Base-by-base conservation (phyloP, 2,888 invertebrate species). In the Shargacucullia verbasci region DNA sequence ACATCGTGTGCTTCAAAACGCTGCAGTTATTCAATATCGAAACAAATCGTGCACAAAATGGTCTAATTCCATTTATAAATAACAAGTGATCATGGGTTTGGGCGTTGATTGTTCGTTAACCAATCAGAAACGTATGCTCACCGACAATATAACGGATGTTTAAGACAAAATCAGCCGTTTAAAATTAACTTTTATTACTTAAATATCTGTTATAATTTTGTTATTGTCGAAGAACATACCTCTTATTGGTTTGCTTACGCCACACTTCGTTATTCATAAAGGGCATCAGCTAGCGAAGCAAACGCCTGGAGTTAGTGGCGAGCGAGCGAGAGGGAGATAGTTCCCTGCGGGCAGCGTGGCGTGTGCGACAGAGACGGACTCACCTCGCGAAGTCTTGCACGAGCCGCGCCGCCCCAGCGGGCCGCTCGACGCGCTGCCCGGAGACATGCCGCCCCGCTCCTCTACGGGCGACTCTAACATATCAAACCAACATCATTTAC, bases 351-450 rank as follows among this genome's bases (percentile, higher is more conserved):
- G 9, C 10, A 50, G 56, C 56, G 58, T 39, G 47, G 60, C 49
- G 64, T 49, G 79, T 68, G 72, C 45, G 58, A 47, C 57, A 41
- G 59, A 29, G 65, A 47, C 46, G 33, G 7, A 73, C 96, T 94
- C 90, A 98, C 98, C 97, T 96, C 97, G 94, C 76, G 97, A 97
- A 53, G 97, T 97, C 94, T 98, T 98, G 94, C 97, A 98, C 39
- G 97, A 97, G 89, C 97, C 97, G 80, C 97, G 96, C 33, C 98
- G 95, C 61, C 97, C 97, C 70, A 98, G 95, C 73, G 96, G n/a
- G n/a, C n/a, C 95, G 87, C 95, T 95, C 64, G 95, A 94, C 76
- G 95, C 95, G 75, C 96, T 96, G 83, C 96, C 95, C 14, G 97
- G 97, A 0, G 97, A 97, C 88, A 96, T 95, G 60, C 96, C 96